Evolutionary conservation across 1,140 invertebrate genomes (phyloP), one percentile per base, ranked within the genome.

Genomic region (Chironomus striatipennis): DNA sequence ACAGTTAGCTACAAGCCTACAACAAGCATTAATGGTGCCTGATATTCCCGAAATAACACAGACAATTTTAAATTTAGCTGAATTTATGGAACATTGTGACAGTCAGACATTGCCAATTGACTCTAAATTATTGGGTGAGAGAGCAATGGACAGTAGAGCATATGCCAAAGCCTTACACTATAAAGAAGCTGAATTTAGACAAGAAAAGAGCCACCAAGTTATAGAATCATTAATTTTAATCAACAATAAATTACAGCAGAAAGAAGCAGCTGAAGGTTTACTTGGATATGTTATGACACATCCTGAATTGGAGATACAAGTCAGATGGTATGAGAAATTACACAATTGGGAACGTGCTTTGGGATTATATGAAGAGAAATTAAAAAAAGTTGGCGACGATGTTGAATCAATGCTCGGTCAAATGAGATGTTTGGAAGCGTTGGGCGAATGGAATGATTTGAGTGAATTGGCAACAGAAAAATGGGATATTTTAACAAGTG

Each of bases 21-120:
- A 96, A 78, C 90, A 96, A 81, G 97, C 97, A 0, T 81, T 99
- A 0, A 91, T 90, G 72, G 93, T 95, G 1, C 95, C 96, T 12
- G 96, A 98, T 80, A 88, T 98, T 73, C 94, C 97, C 0, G 98
- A 99, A 83, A 92, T 99, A 42, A 98, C 97, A 0, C 97, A 99
- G 80, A 97, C 97, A 0, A 93, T 99, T 75, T 85, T 99, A 2
- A 99, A 99, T 84, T 84, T 99, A 34, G 97, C 97, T 0, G 98
- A 99, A 84, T 99, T 99, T 79, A 98, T 99, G 95, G 98, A 99
- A 79, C 98, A 99, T 80, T 99, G 96, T 81, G 98, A 99, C 80
- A 95, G 95, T 75, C 96, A 97, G 15, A 93, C 95, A 0, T 83
- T 99, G 74, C 96, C 97, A 0, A 86, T 99, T 20, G 91, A 96